phyloP scores from a whole-genome alignment of 2,888 invertebrate genomes.

The Apotomis turbidana region DNA sequence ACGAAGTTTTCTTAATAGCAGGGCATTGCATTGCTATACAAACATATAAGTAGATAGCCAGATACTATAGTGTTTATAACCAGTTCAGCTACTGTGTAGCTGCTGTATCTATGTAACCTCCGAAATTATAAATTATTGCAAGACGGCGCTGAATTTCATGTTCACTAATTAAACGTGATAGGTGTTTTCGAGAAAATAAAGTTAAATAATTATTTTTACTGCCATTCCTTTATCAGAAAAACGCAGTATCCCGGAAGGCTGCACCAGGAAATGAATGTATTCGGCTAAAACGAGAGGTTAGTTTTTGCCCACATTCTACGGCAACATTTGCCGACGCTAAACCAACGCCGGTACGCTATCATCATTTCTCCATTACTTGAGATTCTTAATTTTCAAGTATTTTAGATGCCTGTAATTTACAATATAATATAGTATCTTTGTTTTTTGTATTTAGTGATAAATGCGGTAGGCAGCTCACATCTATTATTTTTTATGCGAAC shows the following conservation, averaged over 20 bases:
- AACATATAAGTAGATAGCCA: background rate
- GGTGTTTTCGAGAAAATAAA: slow-evolving; percentile 4
- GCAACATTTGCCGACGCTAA: slow-evolving; percentile 50
- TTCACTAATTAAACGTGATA: slow-evolving; percentile 19
- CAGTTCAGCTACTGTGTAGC: too few relatives aligned
- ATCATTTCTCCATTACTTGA: slow-evolving; percentile 45
- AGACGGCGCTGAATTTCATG: background rate
- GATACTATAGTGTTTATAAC: too few relatives aligned
- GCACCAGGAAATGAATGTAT: slow-evolving; percentile 56
- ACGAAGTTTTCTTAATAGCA: background rate
- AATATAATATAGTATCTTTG: slow-evolving; percentile 16
- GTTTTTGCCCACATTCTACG: slow-evolving; percentile 60
- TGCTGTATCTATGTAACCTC: too few relatives aligned
- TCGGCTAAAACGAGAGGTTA: slow-evolving; percentile 51
- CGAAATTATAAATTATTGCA: too few relatives aligned
- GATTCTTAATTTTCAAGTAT: slow-evolving; percentile 33
- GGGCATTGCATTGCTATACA: too few relatives aligned
- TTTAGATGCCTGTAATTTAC: slow-evolving; percentile 37
- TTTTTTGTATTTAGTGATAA: slow-evolving; percentile 5
- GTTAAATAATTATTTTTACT: slow-evolving; percentile 25
- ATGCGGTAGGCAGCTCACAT: slow-evolving; percentile 17
- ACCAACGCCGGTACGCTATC: slow-evolving; percentile 42
- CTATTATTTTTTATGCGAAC: slow-evolving; percentile 8
- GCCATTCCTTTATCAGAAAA: slow-evolving; percentile 36
- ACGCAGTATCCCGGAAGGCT: slow-evolving; percentile 56